These are phyloP conservation scores for Piliocolobus tephrosceles DNA, from an alignment of 2,113 vertebrate species.

Conservation along the genomic window DNA sequence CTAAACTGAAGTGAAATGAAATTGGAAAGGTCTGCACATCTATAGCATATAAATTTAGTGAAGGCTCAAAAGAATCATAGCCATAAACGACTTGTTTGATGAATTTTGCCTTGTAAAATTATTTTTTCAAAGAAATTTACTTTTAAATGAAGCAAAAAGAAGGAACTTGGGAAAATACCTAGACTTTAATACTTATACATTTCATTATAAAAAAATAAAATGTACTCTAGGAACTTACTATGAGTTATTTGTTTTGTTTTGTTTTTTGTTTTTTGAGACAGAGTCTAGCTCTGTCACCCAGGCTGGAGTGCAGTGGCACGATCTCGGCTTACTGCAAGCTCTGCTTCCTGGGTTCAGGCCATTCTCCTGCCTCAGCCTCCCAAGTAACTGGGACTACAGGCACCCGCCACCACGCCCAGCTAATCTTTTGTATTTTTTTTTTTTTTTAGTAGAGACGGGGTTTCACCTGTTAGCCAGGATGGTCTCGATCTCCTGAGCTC, in stretches of 20 bases:
- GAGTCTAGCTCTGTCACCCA: too few species aligned
- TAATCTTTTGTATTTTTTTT: too few species aligned
- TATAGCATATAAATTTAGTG: slow-evolving; percentile 51
- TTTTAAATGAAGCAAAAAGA: slow-evolving; percentile 57
- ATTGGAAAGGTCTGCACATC: slow-evolving; percentile 31
- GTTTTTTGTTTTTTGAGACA: too few species aligned
- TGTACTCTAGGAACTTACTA: slow-evolving; percentile 53
- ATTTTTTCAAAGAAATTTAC: slow-evolving; percentile 62
- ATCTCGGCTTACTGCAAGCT: too few species aligned
- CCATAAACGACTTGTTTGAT: slow-evolving; percentile 50
- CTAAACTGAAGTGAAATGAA: slow-evolving; percentile 9
- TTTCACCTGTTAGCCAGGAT: too few species aligned
- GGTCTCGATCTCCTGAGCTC: too few species aligned
- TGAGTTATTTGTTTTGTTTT: background rate
- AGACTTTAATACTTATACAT: slow-evolving; percentile 57
- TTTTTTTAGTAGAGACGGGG: too few species aligned
- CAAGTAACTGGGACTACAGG: too few species aligned
- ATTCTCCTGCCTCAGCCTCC: too few species aligned
- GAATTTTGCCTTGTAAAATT: slow-evolving; percentile 67
- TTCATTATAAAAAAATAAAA: slow-evolving; percentile 57
- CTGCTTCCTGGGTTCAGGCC: too few species aligned
- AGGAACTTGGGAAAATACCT: slow-evolving; percentile 59
- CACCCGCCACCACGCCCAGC: accelerated
- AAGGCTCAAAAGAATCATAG: slow-evolving; percentile 49
- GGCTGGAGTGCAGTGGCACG: too few species aligned